Conservation (phyloP, 1,140 invertebrate species). For the Aphelenchoides besseyi region DNA sequence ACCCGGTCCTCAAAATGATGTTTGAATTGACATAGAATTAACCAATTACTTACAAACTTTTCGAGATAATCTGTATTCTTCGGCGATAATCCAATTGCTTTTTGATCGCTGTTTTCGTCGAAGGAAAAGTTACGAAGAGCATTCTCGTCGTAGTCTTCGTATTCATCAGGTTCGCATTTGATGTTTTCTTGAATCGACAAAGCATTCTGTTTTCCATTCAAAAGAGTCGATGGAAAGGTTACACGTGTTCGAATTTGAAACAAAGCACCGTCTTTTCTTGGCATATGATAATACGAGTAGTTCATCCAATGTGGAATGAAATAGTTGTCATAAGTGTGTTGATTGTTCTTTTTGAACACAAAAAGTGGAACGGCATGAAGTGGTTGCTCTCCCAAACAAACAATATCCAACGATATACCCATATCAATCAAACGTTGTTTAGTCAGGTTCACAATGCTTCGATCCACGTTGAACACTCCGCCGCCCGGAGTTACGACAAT, state of each 20-base stretch:
- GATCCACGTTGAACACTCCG: constrained; percentile 89
- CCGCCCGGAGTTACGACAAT: constrained; percentile 96
- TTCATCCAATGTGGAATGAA: constrained; percentile 63
- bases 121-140: constrained; percentile 4
- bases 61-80: constrained; percentile 6
- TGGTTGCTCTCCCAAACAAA: constrained; percentile 98
- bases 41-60: constrained; percentile 2
- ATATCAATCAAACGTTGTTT: constrained; percentile 98
- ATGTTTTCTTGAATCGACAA: constrained; percentile 9
- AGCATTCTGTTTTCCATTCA: constrained; percentile 29
- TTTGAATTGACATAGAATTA: constrained; percentile 7
- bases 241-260: constrained; percentile 46
- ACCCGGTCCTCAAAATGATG: constrained; percentile 1
- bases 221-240: constrained; percentile 38
- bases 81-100: background rate
- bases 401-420: constrained; percentile 73
- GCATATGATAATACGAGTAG: constrained; percentile 54
- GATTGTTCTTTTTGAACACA: constrained; percentile 70
- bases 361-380: constrained; percentile 92
- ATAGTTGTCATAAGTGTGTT: constrained; percentile 49
- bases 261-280: constrained; percentile 25
- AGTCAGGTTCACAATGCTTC: constrained; percentile 92
- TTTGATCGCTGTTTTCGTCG: constrained; percentile 10
- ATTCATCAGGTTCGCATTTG: background rate
- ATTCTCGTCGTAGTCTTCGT: constrained; percentile 8